These are phyloP conservation scores for Drosophila greeni DNA, from an alignment of 2,888 invertebrate genomes.

Conservation along the genomic window DNA sequence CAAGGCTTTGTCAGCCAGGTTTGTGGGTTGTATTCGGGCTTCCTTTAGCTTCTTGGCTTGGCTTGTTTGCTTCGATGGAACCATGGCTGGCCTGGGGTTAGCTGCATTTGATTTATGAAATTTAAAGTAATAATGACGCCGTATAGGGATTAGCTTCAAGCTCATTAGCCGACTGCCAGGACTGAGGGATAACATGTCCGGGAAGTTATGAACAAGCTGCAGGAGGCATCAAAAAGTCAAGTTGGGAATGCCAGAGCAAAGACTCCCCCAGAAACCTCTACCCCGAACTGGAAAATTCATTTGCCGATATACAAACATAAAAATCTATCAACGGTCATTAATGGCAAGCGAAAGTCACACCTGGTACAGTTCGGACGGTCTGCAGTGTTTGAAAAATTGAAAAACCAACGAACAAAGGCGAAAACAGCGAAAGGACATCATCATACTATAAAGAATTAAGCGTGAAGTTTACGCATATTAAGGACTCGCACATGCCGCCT, in stretches of 20 bases:
- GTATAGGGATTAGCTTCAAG: slow-evolving; percentile 18
- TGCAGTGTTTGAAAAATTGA: slow-evolving; percentile 45
- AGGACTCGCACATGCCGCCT: slow-evolving; percentile 71
- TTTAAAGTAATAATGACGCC: slow-evolving; percentile 31
- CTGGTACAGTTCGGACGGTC: slow-evolving; percentile 48
- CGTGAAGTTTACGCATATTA: slow-evolving; percentile 78
- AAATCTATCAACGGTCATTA: slow-evolving; percentile 72
- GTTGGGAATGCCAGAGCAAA: not conserved
- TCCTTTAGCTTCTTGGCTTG: slow-evolving; percentile 47
- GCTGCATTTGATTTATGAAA: slow-evolving; percentile 49
- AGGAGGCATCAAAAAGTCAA: not conserved
- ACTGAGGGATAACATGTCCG: not conserved
- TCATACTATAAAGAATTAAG: slow-evolving; percentile 75
- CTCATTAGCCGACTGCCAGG: slow-evolving; percentile 2
- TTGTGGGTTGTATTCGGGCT: slow-evolving; percentile 57
- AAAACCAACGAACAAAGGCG: slow-evolving; percentile 66
- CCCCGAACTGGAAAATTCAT: slow-evolving; percentile 51
- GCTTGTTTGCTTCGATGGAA: slow-evolving; percentile 50
- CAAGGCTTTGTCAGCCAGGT: slow-evolving; percentile 68
- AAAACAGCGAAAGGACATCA: slow-evolving; percentile 73
- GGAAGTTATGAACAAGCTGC: not conserved
- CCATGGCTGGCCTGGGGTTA: slow-evolving; percentile 36
- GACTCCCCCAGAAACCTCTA: slow-evolving; percentile 17
- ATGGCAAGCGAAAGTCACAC: slow-evolving; percentile 59
- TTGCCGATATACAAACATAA: slow-evolving; percentile 70